A percentile compares a stretch with the other conserved stretches of the same genome.
phyloP scores from a whole-genome alignment of 2,113 vertebrate genomes.

The Tauraco erythrolophus region DNA sequence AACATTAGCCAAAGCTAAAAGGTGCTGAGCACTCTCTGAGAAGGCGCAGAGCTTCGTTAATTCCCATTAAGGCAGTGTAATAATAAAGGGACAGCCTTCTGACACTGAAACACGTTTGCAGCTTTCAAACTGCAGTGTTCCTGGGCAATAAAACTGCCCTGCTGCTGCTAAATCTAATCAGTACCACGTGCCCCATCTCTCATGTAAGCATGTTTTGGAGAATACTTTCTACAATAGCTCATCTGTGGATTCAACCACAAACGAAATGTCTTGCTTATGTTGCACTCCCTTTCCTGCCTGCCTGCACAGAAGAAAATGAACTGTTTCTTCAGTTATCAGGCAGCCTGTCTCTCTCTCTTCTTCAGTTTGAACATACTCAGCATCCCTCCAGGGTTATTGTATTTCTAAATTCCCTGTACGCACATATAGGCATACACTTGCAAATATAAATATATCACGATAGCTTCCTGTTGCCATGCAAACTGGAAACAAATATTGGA shows the following conservation, averaged over 20 bases:
- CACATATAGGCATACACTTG: background rate
- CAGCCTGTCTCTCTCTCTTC: background rate
- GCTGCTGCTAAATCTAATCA: conserved; percentile 72
- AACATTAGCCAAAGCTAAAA: background rate
- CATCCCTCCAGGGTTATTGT: background rate
- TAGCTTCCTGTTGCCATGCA: background rate
- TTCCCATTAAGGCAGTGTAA: background rate
- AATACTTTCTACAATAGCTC: conserved; percentile 74
- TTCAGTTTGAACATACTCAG: background rate
- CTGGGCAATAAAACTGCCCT: conserved; percentile 58
- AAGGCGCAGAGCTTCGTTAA: background rate
- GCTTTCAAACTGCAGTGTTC: background rate
- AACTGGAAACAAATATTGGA: background rate
- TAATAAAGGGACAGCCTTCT: conserved; percentile 6
- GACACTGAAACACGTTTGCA: background rate
- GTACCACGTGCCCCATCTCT: conserved; percentile 65
- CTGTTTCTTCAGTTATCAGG: background rate
- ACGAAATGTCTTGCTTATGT: conserved; percentile 64
- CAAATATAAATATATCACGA: background rate
- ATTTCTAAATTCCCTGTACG: background rate
- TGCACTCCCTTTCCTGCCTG: conserved; percentile 60
- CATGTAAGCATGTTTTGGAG: conserved; percentile 68
- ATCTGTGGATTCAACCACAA: conserved; percentile 72
- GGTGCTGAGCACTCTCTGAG: conserved; percentile 16
- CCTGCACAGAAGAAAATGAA: conserved; percentile 24